Percentiles rank a stretch among this genome's conserved stretches.
Conservation (phyloP, 2,797 vertebrate genomes). For the Pitangus sulphuratus region DNA sequence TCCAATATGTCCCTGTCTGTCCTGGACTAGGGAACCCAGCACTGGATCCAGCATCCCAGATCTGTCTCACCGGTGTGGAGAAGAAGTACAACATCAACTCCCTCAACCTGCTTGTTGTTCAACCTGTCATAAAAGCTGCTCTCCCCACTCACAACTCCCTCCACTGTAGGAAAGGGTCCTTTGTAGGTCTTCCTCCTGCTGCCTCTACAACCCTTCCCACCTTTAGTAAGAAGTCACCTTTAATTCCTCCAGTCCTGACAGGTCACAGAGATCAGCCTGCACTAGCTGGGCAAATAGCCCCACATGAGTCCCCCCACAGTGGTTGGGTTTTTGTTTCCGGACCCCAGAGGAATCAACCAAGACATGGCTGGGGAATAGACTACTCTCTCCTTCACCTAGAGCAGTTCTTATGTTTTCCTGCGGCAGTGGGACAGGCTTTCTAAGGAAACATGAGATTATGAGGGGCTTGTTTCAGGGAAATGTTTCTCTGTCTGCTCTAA, state of each 20-base stretch:
- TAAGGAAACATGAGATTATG: not conserved
- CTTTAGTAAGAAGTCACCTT: not conserved
- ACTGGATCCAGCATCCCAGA: not conserved
- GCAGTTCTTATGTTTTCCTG: not conserved
- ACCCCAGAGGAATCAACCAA: not conserved
- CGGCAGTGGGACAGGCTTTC: not conserved
- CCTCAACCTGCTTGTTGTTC: not conserved
- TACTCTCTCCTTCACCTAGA: fast-evolving
- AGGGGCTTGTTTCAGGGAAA: not conserved
- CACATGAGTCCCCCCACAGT: fast-evolving
- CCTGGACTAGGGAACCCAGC: not conserved
- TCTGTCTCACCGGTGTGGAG: not conserved
- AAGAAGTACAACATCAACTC: not conserved
- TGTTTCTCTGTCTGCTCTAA: not conserved
- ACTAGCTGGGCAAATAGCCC: not conserved
- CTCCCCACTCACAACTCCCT: fast-evolving
- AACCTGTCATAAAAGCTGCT: not conserved
- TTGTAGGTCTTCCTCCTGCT: not conserved
- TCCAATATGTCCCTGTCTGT: not conserved
- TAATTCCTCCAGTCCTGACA: not conserved
- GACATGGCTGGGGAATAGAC: not conserved
- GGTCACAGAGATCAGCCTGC: not conserved
- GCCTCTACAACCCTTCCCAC: not conserved
- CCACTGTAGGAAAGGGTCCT: not conserved
- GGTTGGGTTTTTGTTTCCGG: not conserved